A percentile compares a stretch with the other conserved stretches of the same genome.
Conservation (phyloP, 2,888 invertebrate species). For the Lymantria monacha region DNA sequence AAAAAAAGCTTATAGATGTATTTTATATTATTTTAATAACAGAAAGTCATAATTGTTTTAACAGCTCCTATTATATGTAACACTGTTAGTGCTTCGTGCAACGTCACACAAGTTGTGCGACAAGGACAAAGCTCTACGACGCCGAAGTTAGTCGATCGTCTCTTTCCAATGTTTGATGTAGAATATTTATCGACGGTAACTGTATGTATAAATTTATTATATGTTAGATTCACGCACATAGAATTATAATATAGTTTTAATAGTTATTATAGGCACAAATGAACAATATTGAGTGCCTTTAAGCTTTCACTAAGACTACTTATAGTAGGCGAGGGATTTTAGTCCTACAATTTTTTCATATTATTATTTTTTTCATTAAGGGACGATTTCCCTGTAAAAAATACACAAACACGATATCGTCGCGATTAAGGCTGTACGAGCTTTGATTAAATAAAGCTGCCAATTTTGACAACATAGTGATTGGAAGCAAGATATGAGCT, state of each 20-base stretch:
- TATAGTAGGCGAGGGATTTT: constrained; percentile 72
- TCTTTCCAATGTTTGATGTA: too few relatives aligned
- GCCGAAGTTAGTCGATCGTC: too few relatives aligned
- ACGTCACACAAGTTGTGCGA: too few relatives aligned
- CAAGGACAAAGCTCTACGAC: too few relatives aligned
- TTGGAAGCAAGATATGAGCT: too few relatives aligned
- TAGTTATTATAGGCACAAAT: constrained; percentile 70
- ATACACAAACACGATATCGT: constrained; percentile 11
- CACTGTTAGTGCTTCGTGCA: too few relatives aligned
- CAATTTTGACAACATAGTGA: constrained; percentile 7
- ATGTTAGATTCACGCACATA: constrained; percentile 51
- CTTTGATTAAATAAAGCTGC: constrained; percentile 17
- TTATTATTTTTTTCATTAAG: constrained; percentile 24
- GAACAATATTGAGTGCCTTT: constrained; percentile 63
- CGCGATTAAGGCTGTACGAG: neutral
- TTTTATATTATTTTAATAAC: too few relatives aligned
- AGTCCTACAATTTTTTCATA: constrained; percentile 64
- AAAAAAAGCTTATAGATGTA: too few relatives aligned
- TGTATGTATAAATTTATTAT: constrained; percentile 22
- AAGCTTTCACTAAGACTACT: constrained; percentile 62
- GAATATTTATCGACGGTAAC: too few relatives aligned
- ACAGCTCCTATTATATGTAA: too few relatives aligned
- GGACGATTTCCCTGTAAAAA: constrained; percentile 14
- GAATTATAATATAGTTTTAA: constrained; percentile 37
- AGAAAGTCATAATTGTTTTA: too few relatives aligned